phyloP scores from a whole-genome alignment of 2,888 invertebrate genomes.

The Ophonus ardosiacus region DNA sequence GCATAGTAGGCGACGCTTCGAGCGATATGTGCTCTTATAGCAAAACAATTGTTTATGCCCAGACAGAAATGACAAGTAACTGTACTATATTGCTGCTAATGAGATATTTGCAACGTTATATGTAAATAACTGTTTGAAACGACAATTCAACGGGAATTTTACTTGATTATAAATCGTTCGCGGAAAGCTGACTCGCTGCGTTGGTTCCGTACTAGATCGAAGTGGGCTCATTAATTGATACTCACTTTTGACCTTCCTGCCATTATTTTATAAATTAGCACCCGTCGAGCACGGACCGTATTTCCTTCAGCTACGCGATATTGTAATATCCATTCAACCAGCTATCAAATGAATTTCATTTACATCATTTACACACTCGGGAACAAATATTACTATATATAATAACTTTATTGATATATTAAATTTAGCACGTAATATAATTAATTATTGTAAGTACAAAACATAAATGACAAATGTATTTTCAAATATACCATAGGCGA shows the following conservation, averaged over 20 bases:
- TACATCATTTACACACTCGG: not conserved
- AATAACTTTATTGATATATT: not conserved
- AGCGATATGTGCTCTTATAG: conserved; percentile 51
- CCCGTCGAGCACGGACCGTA: not conserved
- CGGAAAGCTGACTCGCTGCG: not conserved
- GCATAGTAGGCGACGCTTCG: conserved; percentile 36
- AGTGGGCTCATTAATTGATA: conserved; percentile 35
- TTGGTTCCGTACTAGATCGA: conserved; percentile 16
- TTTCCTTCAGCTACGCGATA: not conserved
- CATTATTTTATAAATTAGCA: conserved; percentile 35
- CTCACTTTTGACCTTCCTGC: conserved; percentile 35
- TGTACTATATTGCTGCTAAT: conserved; percentile 59
- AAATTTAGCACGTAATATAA: not conserved
- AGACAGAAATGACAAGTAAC: conserved; percentile 58
- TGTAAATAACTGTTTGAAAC: conserved; percentile 59
- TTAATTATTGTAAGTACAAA: not conserved
- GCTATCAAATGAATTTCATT: not conserved
- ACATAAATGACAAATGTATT: not conserved
- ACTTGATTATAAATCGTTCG: conserved; percentile 52
- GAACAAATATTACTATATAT: not conserved
- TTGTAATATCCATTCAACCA: not conserved
- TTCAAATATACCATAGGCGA: too few species aligned
- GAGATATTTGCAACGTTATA: conserved; percentile 61
- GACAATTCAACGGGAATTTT: conserved; percentile 58
- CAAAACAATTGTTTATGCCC: conserved; percentile 50